These are phyloP conservation scores for Oxytorus armatus DNA, from an alignment of 2,888 invertebrate genomes.

Conservation along the genomic window DNA sequence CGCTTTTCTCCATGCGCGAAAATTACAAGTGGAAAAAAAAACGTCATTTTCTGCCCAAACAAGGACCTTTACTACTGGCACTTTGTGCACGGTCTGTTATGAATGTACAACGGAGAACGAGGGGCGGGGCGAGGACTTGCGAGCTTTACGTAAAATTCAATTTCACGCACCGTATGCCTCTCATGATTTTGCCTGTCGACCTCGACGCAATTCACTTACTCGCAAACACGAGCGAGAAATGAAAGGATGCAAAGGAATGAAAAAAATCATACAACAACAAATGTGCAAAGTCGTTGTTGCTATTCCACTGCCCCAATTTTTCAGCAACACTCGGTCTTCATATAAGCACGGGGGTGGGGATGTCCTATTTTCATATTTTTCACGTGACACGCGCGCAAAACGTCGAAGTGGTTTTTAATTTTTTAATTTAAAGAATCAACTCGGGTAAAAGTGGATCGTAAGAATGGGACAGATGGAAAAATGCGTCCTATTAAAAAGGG, in stretches of 20 bases:
- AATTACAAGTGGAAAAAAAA: not conserved
- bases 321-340: not conserved
- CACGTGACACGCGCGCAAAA: no score
- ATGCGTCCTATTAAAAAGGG: not conserved
- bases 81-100: conserved; percentile 3
- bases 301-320: conserved; percentile 5
- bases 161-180: conserved; percentile 75
- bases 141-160: conserved; percentile 75
- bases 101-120: not conserved
- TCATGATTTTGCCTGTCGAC: conserved; percentile 70
- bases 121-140: conserved; percentile 12
- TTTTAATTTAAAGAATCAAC: no score
- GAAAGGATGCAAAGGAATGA: not conserved
- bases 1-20: conserved; percentile 4
- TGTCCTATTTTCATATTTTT: not conserved
- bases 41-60: conserved; percentile 24
- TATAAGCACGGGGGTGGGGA: not conserved
- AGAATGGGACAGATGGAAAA: no score
- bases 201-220: conserved; percentile 60
- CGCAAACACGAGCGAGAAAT: conserved; percentile 13
- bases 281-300: not conserved
- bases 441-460: no score
- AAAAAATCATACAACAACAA: no score
- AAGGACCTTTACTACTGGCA: conserved; percentile 21
- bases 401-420: no score